Evolutionary conservation across 2,888 invertebrate genomes (phyloP), one percentile per base, ranked within the genome.

Genomic region (Melieria picta): DNA sequence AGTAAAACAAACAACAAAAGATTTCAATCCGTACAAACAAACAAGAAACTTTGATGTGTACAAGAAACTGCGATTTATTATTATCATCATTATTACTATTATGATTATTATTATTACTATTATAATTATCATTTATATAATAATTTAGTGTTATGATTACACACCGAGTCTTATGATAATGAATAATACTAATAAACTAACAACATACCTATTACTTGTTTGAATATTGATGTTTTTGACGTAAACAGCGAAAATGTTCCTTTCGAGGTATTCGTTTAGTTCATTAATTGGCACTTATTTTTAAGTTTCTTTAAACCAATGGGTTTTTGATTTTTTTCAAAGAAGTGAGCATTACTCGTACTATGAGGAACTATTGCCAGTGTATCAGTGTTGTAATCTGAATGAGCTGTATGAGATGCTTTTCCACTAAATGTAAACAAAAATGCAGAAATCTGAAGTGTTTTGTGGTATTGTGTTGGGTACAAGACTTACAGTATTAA

Each of bases 161-260:
- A 74, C 63, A 75, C 75, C 72, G 73, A 46, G 70, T 50, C 52
- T 55, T 66, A 62, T 42, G 16, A 56, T 69, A 64, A 64, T 61
- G 50, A 70, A 81, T 78, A 72, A 61, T 42, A 55, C 74, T 66
- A 57, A 68, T 65, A 65, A 69, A 65, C 30, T 30, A 30, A 30
- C 30, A 30, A 70, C 56, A 47, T 48, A 67, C 61, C 55, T 72
- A 72, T 73, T 74, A 73, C 74, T 74, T 72, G 76, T 77, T 77
- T 76, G 71, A 74, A 75, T 75, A 77, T 77, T 67, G 77, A 76
- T 76, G 76, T 77, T 75, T 77, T 77, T 77, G 72, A 68, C 77
- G 75, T 77, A 76, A 74, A 75, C 65, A 73, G 64, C 74, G 66
- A 75, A 74, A 72, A 63, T 66, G 47, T 48, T 71, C 50, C 9